Evolutionary conservation across 2,888 invertebrate genomes (phyloP).

Genomic region (Drosophila multiciliata): DNA sequence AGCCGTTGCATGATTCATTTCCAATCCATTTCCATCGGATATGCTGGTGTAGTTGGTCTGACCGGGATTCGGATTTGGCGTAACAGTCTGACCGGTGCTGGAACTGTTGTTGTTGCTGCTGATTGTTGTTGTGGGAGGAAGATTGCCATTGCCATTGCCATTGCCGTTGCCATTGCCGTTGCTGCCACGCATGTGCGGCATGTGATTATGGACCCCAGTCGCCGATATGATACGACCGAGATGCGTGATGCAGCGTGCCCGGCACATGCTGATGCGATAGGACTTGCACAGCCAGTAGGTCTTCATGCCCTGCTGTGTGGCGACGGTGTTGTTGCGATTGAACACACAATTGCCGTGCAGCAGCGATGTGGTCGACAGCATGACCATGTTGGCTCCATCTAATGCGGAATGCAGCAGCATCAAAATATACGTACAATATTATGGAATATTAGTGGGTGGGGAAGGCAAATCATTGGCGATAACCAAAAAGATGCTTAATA

Average conservation of each 20-base stretch:
- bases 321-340: conserved; percentile 85
- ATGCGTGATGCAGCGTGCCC: conserved; percentile 85
- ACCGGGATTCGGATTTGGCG: conserved; percentile 53
- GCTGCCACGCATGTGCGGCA: conserved; percentile 84
- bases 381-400: conserved; percentile 85
- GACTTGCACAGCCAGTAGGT: conserved; percentile 85
- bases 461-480: conserved; percentile 38
- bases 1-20: conserved; percentile 35
- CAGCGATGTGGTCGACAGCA: conserved; percentile 85
- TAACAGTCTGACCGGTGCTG: conserved; percentile 32
- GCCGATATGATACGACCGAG: conserved; percentile 85
- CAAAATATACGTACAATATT: conserved; percentile 74
- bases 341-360: conserved; percentile 85
- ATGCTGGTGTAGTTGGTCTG: conserved; percentile 52
- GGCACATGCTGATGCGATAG: conserved; percentile 85
- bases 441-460: conserved; percentile 72
- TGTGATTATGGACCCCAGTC: conserved; percentile 85
- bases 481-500: conserved; percentile 28
- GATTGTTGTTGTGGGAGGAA: conserved; percentile 3
- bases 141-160: background rate
- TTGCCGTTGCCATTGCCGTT: conserved; percentile 9
- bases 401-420: conserved; percentile 44
- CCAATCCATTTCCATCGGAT: conserved; percentile 47
- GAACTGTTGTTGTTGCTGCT: conserved; percentile 16
- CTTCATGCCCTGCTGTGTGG: conserved; percentile 85